A percentile compares a stretch with the other conserved stretches of the same genome.
phyloP scores from a whole-genome alignment of 2,113 vertebrate species.

The Phoenicopterus ruber region DNA sequence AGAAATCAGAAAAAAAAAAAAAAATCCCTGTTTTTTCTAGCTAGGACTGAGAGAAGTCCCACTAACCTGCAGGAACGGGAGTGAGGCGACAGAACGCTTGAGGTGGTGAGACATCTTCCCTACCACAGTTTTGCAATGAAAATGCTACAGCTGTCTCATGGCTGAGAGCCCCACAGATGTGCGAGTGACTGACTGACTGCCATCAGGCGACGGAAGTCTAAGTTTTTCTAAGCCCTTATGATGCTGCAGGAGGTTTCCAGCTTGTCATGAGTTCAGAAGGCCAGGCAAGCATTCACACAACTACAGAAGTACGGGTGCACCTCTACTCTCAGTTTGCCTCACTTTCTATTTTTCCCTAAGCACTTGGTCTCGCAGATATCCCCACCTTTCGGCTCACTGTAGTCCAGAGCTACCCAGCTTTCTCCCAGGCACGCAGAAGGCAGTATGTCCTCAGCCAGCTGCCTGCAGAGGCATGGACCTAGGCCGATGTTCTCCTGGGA shows the following conservation, averaged over 20 bases:
- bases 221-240: background rate
- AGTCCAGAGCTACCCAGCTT: background rate
- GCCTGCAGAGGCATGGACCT: background rate
- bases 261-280: background rate
- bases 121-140: background rate
- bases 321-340: background rate
- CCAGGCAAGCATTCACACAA: background rate
- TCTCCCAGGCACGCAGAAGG: background rate
- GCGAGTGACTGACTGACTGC: background rate
- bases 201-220: background rate
- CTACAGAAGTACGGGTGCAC: background rate
- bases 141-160: background rate
- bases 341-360: background rate
- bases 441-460: background rate
- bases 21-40: background rate
- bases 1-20: background rate
- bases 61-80: background rate
- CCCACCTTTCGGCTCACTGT: background rate
- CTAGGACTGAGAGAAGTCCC: background rate
- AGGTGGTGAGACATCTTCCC: background rate
- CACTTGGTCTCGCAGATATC: background rate
- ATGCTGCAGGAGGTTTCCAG: background rate
- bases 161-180: background rate
- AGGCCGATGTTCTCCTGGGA: rapidly evolving
- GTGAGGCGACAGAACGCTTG: background rate